A percentile compares a stretch with the other conserved stretches of the same genome.
Evolutionary conservation across 2,113 vertebrate species (phyloP).

Genomic region (Hippolais icterina): DNA sequence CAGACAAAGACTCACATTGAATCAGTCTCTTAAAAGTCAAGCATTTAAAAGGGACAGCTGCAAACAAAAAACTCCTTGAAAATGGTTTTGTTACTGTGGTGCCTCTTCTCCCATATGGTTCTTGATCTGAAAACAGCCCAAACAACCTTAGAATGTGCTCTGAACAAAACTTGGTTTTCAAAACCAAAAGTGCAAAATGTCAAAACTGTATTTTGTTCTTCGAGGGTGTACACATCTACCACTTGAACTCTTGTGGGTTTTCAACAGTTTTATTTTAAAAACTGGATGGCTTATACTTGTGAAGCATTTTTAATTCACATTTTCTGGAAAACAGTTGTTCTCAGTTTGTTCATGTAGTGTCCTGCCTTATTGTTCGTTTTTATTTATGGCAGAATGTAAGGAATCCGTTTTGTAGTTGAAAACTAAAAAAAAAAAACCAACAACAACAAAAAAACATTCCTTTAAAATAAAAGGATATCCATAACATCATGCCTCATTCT

Average conservation of each 20-base stretch:
- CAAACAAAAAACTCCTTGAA: constrained; percentile 72
- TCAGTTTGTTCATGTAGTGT: constrained; percentile 85
- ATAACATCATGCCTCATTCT: constrained; percentile 47
- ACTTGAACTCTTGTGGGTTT: constrained; percentile 78
- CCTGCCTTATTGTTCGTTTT: constrained; percentile 79
- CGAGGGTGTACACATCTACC: constrained; percentile 68
- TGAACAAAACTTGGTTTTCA: constrained; percentile 59
- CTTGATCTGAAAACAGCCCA: constrained; percentile 56
- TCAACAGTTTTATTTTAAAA: constrained; percentile 97
- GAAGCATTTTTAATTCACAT: constrained; percentile 88
- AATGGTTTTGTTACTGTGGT: constrained; percentile 80
- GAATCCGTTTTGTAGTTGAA: constrained; percentile 86
- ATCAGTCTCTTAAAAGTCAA: constrained; percentile 69
- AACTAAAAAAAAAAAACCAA: constrained; percentile 56
- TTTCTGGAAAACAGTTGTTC: constrained; percentile 79
- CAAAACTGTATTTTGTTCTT: constrained; percentile 69
- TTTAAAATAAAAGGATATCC: constrained; percentile 88
- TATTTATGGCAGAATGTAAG: constrained; percentile 85
- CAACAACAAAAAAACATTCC: constrained; percentile 56
- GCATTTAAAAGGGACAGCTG: constrained; percentile 71
- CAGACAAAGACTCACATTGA: constrained; percentile 51
- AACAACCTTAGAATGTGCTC: constrained; percentile 65
- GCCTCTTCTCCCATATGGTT: constrained; percentile 74
- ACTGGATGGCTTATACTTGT: constrained; percentile 91
- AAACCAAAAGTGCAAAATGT: constrained; percentile 63